Conservation (phyloP, 2,113 vertebrate genomes). For the Orthochromis indermauri region DNA sequence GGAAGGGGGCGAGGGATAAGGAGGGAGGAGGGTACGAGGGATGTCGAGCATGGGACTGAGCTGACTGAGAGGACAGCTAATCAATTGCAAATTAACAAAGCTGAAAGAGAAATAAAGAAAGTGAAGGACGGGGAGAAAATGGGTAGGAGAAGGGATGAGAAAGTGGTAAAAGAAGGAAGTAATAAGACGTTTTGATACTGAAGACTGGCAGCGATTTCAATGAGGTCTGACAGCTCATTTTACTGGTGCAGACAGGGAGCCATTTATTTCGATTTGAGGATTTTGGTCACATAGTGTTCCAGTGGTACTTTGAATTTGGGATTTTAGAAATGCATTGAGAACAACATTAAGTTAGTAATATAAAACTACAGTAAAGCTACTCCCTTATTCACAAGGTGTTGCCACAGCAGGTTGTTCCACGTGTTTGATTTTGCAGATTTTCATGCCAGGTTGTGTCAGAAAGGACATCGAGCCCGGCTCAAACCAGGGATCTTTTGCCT, state of each 20-base stretch:
- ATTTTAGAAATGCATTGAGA: neutral
- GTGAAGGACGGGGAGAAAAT: slow-evolving; percentile 6
- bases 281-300: slow-evolving; percentile 1
- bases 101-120: slow-evolving; percentile 54
- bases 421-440: neutral
- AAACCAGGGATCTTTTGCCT: neutral
- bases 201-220: slow-evolving; percentile 40
- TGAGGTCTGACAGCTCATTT: slow-evolving; percentile 47
- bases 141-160: slow-evolving; percentile 5
- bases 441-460: neutral
- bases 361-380: neutral
- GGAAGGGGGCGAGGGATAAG: slow-evolving; percentile 10
- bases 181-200: slow-evolving; percentile 39
- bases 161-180: slow-evolving; percentile 47
- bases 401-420: neutral
- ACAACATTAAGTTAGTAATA: neutral
- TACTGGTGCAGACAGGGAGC: neutral
- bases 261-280: neutral
- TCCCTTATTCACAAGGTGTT: neutral
- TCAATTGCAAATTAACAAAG: slow-evolving; percentile 80
- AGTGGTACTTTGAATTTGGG: neutral
- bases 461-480: neutral
- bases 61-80: slow-evolving; percentile 81
- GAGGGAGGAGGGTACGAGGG: neutral
- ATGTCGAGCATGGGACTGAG: slow-evolving; percentile 37